Percentiles rank a stretch among this genome's conserved stretches.
phyloP scores from a whole-genome alignment of 2,113 vertebrate genomes.

The Caloenas nicobarica region DNA sequence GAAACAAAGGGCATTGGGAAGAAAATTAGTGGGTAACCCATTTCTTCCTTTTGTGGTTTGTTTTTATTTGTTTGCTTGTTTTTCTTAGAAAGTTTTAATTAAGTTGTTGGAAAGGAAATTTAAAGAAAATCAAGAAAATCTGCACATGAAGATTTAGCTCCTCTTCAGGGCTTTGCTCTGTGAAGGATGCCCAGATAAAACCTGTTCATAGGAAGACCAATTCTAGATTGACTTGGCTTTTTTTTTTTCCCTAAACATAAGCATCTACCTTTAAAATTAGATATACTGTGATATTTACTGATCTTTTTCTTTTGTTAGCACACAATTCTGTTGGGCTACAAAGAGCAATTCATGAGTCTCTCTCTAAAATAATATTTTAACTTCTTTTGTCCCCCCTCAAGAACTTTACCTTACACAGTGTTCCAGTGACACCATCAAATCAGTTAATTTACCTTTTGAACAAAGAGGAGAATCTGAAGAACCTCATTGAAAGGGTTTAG shows the following conservation, averaged over 20 bases:
- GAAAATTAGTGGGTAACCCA: not conserved
- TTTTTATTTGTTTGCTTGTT: not conserved
- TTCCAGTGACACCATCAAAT: constrained; percentile 17
- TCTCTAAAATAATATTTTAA: too few relatives aligned
- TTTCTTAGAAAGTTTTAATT: not conserved
- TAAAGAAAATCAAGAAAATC: not conserved
- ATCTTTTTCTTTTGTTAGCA: not conserved
- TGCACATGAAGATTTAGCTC: not conserved
- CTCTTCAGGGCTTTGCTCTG: not conserved
- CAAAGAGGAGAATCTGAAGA: not conserved
- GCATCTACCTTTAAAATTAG: not conserved
- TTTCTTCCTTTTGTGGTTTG: not conserved
- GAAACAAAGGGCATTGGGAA: not conserved
- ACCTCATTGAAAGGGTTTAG: not conserved
- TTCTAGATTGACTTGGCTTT: not conserved
- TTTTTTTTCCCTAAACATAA: not conserved
- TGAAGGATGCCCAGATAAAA: not conserved
- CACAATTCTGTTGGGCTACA: not conserved
- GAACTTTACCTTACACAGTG: constrained; percentile 1
- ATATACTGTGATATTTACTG: not conserved
- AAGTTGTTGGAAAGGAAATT: not conserved
- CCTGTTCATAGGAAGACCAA: not conserved
- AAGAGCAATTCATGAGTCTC: not conserved
- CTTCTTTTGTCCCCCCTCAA: not conserved
- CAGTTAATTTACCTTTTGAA: not conserved